A percentile compares a stretch with the other conserved stretches of the same genome.
Conservation (phyloP, 2,113 vertebrate species). For the Chelonoidis abingdonii region DNA sequence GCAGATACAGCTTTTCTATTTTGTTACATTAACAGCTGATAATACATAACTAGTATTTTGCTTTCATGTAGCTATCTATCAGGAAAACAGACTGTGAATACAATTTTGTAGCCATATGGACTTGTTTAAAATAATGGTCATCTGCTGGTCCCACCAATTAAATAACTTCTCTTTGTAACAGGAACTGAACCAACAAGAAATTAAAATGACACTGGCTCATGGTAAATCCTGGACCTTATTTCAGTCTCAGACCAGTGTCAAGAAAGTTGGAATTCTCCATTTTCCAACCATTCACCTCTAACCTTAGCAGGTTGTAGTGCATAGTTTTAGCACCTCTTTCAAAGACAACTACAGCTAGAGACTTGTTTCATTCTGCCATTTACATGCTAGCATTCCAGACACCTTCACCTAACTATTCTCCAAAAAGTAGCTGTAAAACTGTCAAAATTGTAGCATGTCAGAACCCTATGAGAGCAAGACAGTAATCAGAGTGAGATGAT, state of each 20-base stretch:
- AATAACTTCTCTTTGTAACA: not conserved
- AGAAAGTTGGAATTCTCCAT: rapidly evolving
- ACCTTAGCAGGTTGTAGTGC: rapidly evolving
- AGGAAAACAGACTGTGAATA: rapidly evolving
- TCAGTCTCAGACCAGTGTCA: not conserved
- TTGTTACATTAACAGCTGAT: rapidly evolving
- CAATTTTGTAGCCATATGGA: not conserved
- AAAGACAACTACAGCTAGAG: not conserved
- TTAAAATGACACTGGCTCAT: not conserved
- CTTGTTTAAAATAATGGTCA: not conserved
- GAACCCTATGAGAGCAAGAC: not conserved
- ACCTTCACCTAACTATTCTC: not conserved
- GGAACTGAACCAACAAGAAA: rapidly evolving
- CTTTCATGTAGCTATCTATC: not conserved
- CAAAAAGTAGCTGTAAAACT: not conserved
- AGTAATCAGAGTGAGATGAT: not conserved
- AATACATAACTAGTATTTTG: not conserved
- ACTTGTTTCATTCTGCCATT: not conserved
- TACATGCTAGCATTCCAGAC: not conserved
- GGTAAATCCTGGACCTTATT: rapidly evolving
- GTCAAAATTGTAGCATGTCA: not conserved
- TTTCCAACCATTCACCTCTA: rapidly evolving
- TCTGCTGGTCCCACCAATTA: not conserved
- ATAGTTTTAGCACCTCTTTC: not conserved
- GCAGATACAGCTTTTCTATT: not conserved